Evolutionary conservation across 2,113 vertebrate species (phyloP).

Genomic region (Trochalopteron elliotii): DNA sequence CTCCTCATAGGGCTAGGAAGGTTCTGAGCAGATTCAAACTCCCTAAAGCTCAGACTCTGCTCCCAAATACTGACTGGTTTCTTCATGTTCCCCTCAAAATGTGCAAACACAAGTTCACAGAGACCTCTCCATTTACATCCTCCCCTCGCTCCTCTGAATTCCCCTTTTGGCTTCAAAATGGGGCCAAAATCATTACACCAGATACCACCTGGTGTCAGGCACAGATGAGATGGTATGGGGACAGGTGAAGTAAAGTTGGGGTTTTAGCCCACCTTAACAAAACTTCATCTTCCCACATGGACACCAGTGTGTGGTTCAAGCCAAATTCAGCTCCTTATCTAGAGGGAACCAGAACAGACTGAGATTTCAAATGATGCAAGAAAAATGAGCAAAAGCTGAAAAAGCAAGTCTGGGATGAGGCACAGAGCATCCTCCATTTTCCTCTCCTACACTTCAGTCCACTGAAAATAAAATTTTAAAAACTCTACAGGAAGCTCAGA

Average conservation of each 20-base stretch:
- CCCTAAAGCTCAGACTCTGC: not conserved
- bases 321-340: not conserved
- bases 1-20: slow-evolving; percentile 58
- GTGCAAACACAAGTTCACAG: not conserved
- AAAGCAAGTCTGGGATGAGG: not conserved
- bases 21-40: slow-evolving; percentile 39
- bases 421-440: not conserved
- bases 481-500: not conserved
- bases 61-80: not conserved
- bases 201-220: not conserved
- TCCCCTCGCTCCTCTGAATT: not conserved
- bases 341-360: not conserved
- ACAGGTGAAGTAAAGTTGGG: not conserved
- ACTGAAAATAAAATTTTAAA: not conserved
- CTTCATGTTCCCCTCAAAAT: not conserved
- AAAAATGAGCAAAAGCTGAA: not conserved
- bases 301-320: not conserved
- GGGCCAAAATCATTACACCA: not conserved
- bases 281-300: not conserved
- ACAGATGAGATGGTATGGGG: not conserved
- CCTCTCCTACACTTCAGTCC: not conserved
- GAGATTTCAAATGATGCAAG: not conserved
- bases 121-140: not conserved
- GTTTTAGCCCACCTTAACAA: not conserved
- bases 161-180: not conserved